Base-by-base conservation (phyloP, 1,140 invertebrate genomes). In the Tenebrio molitor region DNA sequence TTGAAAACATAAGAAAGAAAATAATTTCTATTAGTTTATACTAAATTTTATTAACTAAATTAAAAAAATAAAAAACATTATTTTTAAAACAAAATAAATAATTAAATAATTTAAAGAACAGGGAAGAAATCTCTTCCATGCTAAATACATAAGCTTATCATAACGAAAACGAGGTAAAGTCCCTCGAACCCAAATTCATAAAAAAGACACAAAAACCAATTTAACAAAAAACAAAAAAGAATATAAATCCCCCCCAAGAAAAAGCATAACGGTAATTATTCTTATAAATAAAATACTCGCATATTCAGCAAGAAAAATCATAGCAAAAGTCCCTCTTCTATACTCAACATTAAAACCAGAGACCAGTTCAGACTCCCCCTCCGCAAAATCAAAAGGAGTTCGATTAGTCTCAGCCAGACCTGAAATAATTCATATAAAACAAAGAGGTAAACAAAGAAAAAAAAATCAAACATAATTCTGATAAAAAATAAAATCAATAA, bases 361-460 rank as follows among this genome's bases (percentile, higher is more conserved):
- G 77, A 92, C 89, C 85, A 92, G 87, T 81, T 93, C 90, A 44
- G 87, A 90, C 80, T 93, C 90, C 0, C 89, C 89, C 78, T 92
- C 90, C 77, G 89, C 86, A 87, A 93, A 92, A 91, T 93, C 91
- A 91, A 92, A 92, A 72, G 90, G 90, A 79, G 88, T 88, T 0
- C 90, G 91, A 87, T 92, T 92, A 77, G 87, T 89, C 82, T 92
- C 90, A 53, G 89, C 89, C 82, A 92, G 85, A 75, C 83, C 85
- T 74, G 87, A 88, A 76, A 84, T 81, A 77, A 90, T 84, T 78
- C 87, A 87, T 78, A 87, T 82, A 6, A 33, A 33, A 33, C 29
- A 5, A 5, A 33, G 29, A 33, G 29, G 29, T 10, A 33, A 33
- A 33, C 29, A 33, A 4, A 33, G 10, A 33, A 33, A 33, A 33